Evolutionary conservation across 2,888 invertebrate genomes (phyloP).

Genomic region (Acanthoscelides obtectus): DNA sequence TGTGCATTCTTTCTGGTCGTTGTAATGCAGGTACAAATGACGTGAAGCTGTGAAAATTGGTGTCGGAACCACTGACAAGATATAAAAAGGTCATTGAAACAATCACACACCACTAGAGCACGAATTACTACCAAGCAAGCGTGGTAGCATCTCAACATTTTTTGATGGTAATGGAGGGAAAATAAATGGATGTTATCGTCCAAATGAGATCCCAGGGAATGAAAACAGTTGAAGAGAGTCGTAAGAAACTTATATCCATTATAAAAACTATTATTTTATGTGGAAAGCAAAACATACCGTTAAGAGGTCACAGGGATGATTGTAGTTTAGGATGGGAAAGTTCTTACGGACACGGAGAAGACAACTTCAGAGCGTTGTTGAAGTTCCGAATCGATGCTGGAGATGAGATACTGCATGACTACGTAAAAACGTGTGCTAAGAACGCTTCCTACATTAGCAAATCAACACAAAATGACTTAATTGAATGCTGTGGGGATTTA

Average conservation of each 20-base stretch:
- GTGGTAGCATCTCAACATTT: not conserved
- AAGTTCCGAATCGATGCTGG: not conserved
- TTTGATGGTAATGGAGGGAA: not conserved
- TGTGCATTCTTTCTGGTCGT: not conserved
- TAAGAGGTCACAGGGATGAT: slow-evolving; percentile 1
- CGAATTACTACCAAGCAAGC: not conserved
- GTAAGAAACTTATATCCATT: not conserved
- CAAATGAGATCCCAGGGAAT: not conserved
- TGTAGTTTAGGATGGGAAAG: not conserved
- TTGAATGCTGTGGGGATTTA: not conserved
- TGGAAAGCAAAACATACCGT: slow-evolving; percentile 1
- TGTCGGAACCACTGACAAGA: not conserved
- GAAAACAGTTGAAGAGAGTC: not conserved
- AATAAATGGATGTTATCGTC: not conserved
- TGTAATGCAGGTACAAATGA: not conserved
- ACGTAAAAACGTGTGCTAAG: not conserved
- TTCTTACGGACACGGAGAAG: slow-evolving; percentile 1
- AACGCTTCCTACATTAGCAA: not conserved
- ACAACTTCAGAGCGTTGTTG: not conserved
- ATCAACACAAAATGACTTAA: slow-evolving; percentile 2
- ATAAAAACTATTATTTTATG: slow-evolving; percentile 3
- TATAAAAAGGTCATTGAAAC: not conserved
- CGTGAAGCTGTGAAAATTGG: not conserved
- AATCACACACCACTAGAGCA: not conserved
- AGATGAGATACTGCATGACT: not conserved